Evolutionary conservation across 2,888 invertebrate genomes (phyloP), one percentile per base, ranked within the genome.

Genomic region (Nomada ferruginata): DNA sequence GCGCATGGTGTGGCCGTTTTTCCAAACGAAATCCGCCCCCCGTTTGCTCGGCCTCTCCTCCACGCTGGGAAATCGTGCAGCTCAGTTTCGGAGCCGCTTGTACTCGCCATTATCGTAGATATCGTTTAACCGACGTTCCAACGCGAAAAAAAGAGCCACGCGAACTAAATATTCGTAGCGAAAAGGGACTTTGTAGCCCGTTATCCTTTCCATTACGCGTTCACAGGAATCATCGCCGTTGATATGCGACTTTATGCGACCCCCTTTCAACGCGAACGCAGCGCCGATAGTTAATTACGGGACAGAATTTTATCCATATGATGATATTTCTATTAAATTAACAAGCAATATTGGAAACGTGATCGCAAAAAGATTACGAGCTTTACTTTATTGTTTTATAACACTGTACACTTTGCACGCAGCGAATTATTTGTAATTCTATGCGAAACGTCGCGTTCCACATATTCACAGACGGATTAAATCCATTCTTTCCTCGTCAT

Each of bases 271-370:
- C 79, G 84, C 57, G 57, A 68, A 36, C 53, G 64, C 20, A 11
- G 59, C 2, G 29, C 76, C 81, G 50, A 42, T 55, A 63, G 71
- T 84, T 79, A 87, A 85, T 87, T 87, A 87, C 44, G 63, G 60
- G 53, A 18, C 52, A 15, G 53, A 18, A 59, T 47, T 36, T 1
- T 36, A 7, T 36, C 36, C 36, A 1, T 36, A 36, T 7, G 36
- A 7, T 36, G 36, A 36, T 36, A 36, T 36, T 36, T 36, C 36
- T 36, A 7, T 36, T 36, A 59, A 44, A 47, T 47, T 26, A 53
- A 69, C 59, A 42, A 47, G 3, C 26, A 15, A 47, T 26, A 59
- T 59, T n/a, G n/a, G 23, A 59, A n/a, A 20, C 53, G 66, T 53
- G 36, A 29, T 68, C 13, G 0, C 11, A 15, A 23, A 23, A 55